Conservation (phyloP, 1,140 invertebrate species). For the Meloidogyne hapla region DNA sequence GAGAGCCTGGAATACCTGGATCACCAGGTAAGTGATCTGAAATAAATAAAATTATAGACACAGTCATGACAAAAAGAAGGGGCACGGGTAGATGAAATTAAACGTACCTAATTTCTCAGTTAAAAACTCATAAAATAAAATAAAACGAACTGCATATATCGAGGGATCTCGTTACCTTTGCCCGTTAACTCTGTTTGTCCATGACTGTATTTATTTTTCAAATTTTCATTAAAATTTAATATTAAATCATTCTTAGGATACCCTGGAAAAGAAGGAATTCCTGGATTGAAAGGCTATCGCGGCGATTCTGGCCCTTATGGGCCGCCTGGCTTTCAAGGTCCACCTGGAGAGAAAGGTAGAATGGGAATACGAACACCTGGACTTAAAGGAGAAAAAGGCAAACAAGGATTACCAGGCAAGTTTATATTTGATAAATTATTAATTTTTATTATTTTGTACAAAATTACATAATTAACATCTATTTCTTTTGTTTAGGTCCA, state of each 20-base stretch:
- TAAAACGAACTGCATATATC: no score
- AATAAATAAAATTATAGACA: no score
- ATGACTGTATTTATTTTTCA: no score
- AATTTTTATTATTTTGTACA: no score
- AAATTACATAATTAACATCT: no score
- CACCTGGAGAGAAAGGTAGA: conserved; percentile 53
- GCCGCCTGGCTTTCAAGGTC: conserved; percentile 59
- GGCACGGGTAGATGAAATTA: no score
- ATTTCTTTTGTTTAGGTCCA: conserved; percentile 18
- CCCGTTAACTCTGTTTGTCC: no score
- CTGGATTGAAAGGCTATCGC: conserved; percentile 59
- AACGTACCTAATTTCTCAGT: no score
- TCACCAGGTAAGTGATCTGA: conserved; percentile 7
- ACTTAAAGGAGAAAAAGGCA: conserved; percentile 61
- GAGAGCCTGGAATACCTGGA: conserved; percentile 53
- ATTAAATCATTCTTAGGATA: background rate
- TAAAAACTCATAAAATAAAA: no score
- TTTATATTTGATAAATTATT: background rate
- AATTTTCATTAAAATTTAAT: background rate
- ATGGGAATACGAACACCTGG: conserved; percentile 61
- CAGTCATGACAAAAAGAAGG: no score
- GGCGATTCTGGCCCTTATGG: conserved; percentile 58
- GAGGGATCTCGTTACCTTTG: no score
- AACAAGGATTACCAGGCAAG: conserved; percentile 34
- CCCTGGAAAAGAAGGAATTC: conserved; percentile 25